Base-by-base conservation (phyloP, 2,797 vertebrate genomes). In the Falco biarmicus region DNA sequence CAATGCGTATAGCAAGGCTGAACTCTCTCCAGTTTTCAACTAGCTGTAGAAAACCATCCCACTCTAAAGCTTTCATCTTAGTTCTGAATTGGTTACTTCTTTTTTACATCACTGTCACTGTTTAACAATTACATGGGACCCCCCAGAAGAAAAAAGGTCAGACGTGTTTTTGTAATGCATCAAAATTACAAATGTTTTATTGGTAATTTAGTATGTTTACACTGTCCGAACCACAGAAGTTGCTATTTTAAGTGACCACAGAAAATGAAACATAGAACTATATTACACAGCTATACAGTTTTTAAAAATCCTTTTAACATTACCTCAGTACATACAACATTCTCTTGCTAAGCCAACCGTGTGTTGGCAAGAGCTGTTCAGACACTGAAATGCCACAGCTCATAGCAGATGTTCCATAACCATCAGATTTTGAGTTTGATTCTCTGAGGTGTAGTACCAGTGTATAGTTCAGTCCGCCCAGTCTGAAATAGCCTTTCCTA, bases 181-280 rank as follows among this genome's bases (percentile, higher is more conserved):
- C 47, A 78, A 95, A 92, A 91, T 87, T 88, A 80, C 84, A 95
- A 77, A 84, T 85, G 93, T 84, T 96, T 98, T 98, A 98, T 98
- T 98, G 93, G 89, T 69, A 92, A 90, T 90, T 94, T 93, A 79
- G 15, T 95, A 94, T 90, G 86, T 91, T 97, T 96, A 97, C 69
- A 89, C 45, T 90, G 84, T 48, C 82, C 88, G 89, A 97, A 95
- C 64, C 51, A 87, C 22, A 94, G 34, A 68, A 64, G 45, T 80
- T 95, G 68, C 32, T 96, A 89, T 85, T 97, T 97, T 96, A 94
- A 95, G 86, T 92, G 91, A 89, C 63, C 47, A 93, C 39, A 85
- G 61, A 84, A 96, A 94, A 89, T 45, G 90, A 96, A 96, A 95
- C 94, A 96, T 11, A 96, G 84, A 94, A 90, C 94, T 97, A 94